A percentile compares a stretch with the other conserved stretches of the same genome.
Conservation (phyloP, 1,140 invertebrate genomes). For the Dendroctonus ponderosae region DNA sequence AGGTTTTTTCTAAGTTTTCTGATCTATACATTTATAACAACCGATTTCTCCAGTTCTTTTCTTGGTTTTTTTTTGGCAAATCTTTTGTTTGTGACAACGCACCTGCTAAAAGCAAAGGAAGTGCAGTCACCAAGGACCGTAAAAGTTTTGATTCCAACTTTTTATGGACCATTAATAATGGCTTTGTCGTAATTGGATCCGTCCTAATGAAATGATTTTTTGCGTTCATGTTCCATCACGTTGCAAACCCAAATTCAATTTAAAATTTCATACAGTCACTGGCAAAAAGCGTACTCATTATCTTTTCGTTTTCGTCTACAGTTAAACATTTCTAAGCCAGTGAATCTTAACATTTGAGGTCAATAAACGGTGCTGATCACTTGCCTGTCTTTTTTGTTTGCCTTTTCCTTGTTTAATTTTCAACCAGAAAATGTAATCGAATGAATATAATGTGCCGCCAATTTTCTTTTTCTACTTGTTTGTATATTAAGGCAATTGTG, state of each 20-base stretch:
- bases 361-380: conserved; percentile 6
- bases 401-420: no score
- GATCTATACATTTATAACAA: no score
- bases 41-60: no score
- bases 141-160: conserved; percentile 1
- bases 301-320: conserved; percentile 17
- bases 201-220: conserved; percentile 14
- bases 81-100: no score
- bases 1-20: no score
- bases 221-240: conserved; percentile 10
- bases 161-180: neutral
- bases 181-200: conserved; percentile 5
- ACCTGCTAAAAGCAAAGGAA: no score
- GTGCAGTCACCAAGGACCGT: neutral
- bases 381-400: no score
- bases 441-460: no score
- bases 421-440: no score
- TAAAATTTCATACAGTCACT: conserved; percentile 22
- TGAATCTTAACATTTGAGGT: conserved; percentile 9
- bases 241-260: conserved; percentile 22
- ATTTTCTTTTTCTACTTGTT: no score
- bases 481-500: no score
- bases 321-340: conserved; percentile 16
- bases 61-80: no score
- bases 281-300: conserved; percentile 15